These are phyloP conservation scores for Tringa solitaria DNA, from an alignment of 2,113 vertebrate species.

Conservation along the genomic window DNA sequence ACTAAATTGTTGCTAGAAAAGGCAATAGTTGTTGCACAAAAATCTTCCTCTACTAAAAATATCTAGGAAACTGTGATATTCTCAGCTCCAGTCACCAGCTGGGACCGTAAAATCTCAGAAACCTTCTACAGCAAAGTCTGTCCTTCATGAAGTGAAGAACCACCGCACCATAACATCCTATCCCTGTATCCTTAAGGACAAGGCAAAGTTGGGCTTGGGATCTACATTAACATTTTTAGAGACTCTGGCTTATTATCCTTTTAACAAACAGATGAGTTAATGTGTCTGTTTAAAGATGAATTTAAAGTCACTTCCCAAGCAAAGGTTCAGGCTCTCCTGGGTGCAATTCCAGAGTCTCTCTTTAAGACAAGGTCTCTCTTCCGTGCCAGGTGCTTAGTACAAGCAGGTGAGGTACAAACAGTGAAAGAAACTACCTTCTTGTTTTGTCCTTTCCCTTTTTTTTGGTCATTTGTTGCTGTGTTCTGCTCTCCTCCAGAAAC, in stretches of 20 bases:
- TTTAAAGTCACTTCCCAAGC: background rate
- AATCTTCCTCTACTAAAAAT: slow-evolving; percentile 16
- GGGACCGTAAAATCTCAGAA: background rate
- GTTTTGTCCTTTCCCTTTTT: background rate
- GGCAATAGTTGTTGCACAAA: slow-evolving; percentile 11
- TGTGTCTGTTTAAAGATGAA: background rate
- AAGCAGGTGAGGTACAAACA: background rate
- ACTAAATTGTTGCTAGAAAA: slow-evolving; percentile 2
- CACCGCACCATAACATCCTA: background rate
- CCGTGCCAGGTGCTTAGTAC: background rate
- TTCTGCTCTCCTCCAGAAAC: background rate
- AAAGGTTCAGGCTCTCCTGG: background rate
- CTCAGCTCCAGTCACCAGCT: slow-evolving; percentile 15
- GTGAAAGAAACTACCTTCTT: rapidly evolving
- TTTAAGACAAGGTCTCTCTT: background rate
- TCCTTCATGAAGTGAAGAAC: background rate
- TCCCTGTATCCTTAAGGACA: background rate
- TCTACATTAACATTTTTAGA: background rate
- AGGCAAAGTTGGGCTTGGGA: background rate
- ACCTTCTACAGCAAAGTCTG: background rate
- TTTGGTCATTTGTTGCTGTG: background rate
- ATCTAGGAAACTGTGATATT: background rate
- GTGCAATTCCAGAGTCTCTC: background rate
- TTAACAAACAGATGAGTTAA: background rate
- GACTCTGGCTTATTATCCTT: background rate